Base-by-base conservation (phyloP, 2,797 vertebrate species). In the Neopelma chrysocephalum region DNA sequence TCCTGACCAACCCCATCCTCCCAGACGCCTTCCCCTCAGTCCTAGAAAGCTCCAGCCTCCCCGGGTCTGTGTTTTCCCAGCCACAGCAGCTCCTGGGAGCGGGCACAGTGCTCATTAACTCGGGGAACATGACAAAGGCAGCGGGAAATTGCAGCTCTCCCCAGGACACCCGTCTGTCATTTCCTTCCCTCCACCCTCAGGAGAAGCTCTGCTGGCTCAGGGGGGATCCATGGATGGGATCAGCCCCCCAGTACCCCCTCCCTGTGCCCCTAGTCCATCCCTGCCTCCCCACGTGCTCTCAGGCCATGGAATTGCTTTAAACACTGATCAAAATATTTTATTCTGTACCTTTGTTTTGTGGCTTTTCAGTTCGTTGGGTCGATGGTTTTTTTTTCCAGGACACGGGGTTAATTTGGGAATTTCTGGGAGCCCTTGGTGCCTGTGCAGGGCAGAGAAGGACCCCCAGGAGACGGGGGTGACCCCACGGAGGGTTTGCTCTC, bases 81-180 rank as follows among this genome's bases (percentile, higher is more conserved):
- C 96, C 94, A 60, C 91, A 78, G 76, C 8, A 82, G 94, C 76
- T 96, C 82, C 92, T 48, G 27, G 11, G 93, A 71, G 82, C 8
- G 66, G 61, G 57, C 95, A 96, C 94, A 60, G 94, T 96, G 91
- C 95, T 94, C 42, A 94, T 96, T 96, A 96, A 66, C 88, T 94
- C 79, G 85, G 82, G 81, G 43, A 92, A 79, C 87, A 89, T 90
- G 3, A 56, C 93, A 82, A 89, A 0, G 80, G 91, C 77, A 94
- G 56, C 64, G 82, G 34, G 43, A 94, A 97, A 96, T 95, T 94
- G 95, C 11, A 96, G 86, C 91, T 87, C 90, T 70, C 36, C 12
- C 36, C 40, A 38, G 73, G 83, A 45, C 54, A 19, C 77, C 26
- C 50, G 57, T 69, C 96, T 89, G 34, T 90, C 93, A 89, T 93